Evolutionary conservation across 1,140 invertebrate genomes (phyloP), one percentile per base, ranked within the genome.

Genomic region (Zaprionus ghesquierei): DNA sequence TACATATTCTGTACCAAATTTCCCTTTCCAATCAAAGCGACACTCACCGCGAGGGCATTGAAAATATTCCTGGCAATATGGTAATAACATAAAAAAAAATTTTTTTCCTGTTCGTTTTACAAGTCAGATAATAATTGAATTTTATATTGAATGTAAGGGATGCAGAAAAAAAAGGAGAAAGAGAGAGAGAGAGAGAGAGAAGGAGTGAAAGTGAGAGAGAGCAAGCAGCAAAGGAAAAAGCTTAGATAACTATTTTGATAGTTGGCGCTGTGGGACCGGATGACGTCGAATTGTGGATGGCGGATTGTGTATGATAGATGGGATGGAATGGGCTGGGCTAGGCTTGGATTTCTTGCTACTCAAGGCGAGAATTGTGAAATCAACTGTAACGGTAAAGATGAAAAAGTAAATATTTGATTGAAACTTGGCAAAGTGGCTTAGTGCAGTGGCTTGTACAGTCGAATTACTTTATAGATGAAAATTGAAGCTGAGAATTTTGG

Each of bases 51-150:
- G 1, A 27, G 55, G 2, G 9, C 25, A 31, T 18, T n/a, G 33
- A 50, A 50, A 12, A 55, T 51, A 50, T 8, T n/a, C 15, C 15
- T n/a, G 33, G 1, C 10, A 10, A 35, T 13, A 13, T 8, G 18
- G 18, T 20, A 44, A 44, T 46, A 46, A 5, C 29, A 63, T 59
- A 51, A 35, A 66, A 31, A 27, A 27, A 33, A 22, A 9, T 13
- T 49, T 38, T 49, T 35, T 51, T 70, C 58, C 44, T 49, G 44
- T 51, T 70, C 58, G n/a, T 68, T 79, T 76, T 50, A 56, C 33
- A 59, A 49, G 33, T 41, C 58, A 58, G 64, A 85, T 75, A 69
- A 76, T 81, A 84, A 84, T 86, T 84, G 77, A 84, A 86, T 84
- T 78, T 77, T 80, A 51, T 79, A 70, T 75, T 70, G 53, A 75